These are phyloP conservation scores for Pollenia griseotomentosa DNA, from an alignment of 2,888 invertebrate species.

Conservation along the genomic window DNA sequence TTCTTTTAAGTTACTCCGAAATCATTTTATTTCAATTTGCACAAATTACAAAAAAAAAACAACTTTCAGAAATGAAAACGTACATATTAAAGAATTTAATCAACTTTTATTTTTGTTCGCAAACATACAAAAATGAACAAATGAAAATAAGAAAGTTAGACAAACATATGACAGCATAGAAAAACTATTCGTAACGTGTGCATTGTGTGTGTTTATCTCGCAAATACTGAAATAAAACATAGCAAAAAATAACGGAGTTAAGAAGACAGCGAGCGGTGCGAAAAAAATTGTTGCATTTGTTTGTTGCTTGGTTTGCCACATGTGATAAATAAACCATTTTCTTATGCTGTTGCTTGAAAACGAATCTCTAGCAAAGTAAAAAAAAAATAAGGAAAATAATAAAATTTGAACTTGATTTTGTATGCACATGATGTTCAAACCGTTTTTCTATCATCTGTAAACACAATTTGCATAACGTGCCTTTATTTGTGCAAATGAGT, in stretches of 20 bases:
- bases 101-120: not conserved
- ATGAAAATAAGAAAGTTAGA: not conserved
- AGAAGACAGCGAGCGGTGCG: not conserved
- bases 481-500: constrained; percentile 28
- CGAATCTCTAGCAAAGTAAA: not conserved
- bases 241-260: not conserved
- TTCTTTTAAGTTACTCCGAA: too few relatives aligned
- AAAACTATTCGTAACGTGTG: too few relatives aligned
- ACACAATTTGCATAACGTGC: constrained; percentile 60
- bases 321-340: constrained; percentile 6
- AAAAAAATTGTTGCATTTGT: constrained; percentile 12
- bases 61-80: not conserved
- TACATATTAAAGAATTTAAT: constrained; percentile 25
- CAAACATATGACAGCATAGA: not conserved
- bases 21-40: not conserved
- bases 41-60: not conserved
- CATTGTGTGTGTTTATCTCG: too few relatives aligned
- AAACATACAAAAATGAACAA: not conserved
- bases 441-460: constrained; percentile 48
- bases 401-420: constrained; percentile 48
- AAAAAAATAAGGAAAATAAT: not conserved
- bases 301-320: constrained; percentile 33
- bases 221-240: not conserved
- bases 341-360: not conserved
- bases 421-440: constrained; percentile 56